These are phyloP conservation scores for Uropetala carovei DNA, from an alignment of 2,888 invertebrate genomes.

Conservation along the genomic window DNA sequence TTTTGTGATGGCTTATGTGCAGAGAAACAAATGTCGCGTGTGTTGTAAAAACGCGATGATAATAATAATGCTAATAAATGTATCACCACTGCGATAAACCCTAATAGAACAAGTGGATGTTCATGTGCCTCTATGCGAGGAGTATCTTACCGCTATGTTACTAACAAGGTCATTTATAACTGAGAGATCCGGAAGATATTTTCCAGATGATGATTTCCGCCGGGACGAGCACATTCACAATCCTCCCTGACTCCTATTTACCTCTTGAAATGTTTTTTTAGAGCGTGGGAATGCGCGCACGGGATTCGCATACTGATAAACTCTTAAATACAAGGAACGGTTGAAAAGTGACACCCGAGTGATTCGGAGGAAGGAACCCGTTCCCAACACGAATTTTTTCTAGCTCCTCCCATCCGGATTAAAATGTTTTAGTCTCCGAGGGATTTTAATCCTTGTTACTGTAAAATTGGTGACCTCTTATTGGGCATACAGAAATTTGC, in stretches of 20 bases:
- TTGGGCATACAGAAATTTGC: neutral
- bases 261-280: neutral
- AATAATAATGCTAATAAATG: too few species aligned
- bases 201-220: constrained; percentile 4
- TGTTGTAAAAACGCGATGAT: too few species aligned
- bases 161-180: neutral
- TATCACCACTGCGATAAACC: neutral
- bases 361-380: neutral
- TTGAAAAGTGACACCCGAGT: constrained; percentile 26
- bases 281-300: constrained; percentile 19
- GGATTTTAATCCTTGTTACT: neutral
- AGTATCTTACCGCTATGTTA: neutral
- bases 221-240: neutral
- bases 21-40: too few species aligned
- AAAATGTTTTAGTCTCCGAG: neutral
- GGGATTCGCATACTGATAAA: neutral
- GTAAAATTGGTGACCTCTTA: neutral
- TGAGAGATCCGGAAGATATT: neutral
- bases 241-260: neutral
- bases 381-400: neutral
- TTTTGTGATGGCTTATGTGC: too few species aligned
- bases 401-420: neutral
- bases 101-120: neutral
- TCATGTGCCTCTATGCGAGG: neutral
- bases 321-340: neutral